Conservation (phyloP, 2,113 vertebrate genomes). For the Aegithalos caudatus region DNA sequence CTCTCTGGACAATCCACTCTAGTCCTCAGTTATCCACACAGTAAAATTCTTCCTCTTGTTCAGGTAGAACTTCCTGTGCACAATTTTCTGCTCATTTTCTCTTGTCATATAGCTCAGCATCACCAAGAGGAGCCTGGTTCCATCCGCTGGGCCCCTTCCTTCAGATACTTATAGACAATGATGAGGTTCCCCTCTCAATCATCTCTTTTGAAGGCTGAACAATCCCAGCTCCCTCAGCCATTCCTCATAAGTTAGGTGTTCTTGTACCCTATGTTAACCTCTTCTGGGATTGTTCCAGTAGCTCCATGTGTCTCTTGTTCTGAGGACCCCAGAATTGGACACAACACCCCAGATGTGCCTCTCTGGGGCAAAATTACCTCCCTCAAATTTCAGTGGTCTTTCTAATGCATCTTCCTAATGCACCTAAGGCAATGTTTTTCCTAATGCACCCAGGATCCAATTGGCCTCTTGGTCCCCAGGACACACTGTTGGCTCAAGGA, state of each 20-base stretch:
- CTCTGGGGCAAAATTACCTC: neutral
- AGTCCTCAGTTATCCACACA: rapidly evolving
- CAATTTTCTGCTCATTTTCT: neutral
- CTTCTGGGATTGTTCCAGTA: neutral
- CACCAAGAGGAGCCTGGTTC: neutral
- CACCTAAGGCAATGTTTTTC: neutral
- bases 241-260: neutral
- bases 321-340: neutral
- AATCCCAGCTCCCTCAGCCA: neutral
- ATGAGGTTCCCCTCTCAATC: neutral
- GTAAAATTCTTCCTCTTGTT: neutral
- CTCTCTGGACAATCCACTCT: neutral
- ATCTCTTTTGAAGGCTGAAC: neutral
- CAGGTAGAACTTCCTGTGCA: neutral
- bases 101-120: neutral
- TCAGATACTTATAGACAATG: neutral
- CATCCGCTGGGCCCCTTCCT: neutral
- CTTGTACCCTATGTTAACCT: neutral
- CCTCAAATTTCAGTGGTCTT: rapidly evolving
- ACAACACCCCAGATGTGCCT: neutral
- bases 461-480: neutral
- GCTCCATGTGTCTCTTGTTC: too few species aligned
- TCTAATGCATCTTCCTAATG: neutral
- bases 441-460: neutral
- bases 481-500: neutral